Conservation (phyloP, 2,113 vertebrate species). For the Aptenodytes patagonicus region DNA sequence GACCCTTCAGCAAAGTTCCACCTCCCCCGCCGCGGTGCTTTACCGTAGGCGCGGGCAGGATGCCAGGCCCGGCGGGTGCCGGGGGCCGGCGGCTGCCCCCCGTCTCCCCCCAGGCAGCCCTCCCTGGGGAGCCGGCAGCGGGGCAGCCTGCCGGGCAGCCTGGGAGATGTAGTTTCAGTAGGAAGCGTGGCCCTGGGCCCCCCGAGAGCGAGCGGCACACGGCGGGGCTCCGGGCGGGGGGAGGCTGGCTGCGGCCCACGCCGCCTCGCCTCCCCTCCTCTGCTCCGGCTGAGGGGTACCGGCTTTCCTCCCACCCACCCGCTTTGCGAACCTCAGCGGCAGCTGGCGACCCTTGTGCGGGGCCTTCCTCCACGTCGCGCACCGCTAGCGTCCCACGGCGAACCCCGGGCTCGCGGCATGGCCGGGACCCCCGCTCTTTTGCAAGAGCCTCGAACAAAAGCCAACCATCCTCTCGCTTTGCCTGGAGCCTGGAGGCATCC, state of each 20-base stretch:
- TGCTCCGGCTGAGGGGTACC: background rate
- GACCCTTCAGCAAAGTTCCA: background rate
- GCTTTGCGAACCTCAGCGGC: background rate
- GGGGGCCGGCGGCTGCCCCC: background rate
- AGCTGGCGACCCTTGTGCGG: accelerated
- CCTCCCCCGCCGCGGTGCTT: background rate
- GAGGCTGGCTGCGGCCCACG: background rate
- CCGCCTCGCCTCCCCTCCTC: no score
- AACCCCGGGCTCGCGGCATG: accelerated
- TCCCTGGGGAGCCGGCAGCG: background rate
- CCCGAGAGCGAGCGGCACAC: no score
- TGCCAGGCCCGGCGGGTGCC: no score
- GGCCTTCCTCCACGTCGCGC: background rate
- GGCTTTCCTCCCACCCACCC: background rate
- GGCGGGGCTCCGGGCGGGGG: background rate
- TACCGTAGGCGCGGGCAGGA: background rate
- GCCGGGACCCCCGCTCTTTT: background rate
- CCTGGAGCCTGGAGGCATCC: background rate
- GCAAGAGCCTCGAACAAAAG: background rate
- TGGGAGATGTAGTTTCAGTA: background rate
- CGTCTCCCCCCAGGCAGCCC: background rate
- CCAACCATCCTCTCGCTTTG: background rate
- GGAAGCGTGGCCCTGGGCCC: background rate
- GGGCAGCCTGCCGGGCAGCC: background rate
- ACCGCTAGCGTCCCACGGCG: background rate